Evolutionary conservation across 2,797 vertebrate species (phyloP).

Genomic region (Chloroceryle inda): DNA sequence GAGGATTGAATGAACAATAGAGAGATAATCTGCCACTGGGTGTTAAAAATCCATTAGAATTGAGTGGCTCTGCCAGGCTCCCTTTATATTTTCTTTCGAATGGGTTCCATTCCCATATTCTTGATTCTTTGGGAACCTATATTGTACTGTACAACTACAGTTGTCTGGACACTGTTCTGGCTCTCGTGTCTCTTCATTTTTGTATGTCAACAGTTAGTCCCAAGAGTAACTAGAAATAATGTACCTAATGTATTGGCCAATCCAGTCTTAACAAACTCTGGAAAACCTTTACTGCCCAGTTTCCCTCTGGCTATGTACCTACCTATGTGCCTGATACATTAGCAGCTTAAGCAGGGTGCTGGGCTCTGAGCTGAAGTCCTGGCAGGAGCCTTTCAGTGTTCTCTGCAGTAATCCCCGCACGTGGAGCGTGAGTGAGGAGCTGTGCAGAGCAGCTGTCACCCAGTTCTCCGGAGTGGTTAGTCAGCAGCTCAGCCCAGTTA

Average conservation of each 20-base stretch:
- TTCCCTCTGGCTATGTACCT: background rate
- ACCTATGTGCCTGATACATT: background rate
- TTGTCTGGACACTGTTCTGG: background rate
- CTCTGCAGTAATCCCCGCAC: background rate
- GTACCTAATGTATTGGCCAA: background rate
- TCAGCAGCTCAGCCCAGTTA: background rate
- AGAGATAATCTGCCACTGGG: background rate
- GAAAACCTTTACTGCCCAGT: background rate
- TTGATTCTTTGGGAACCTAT: background rate
- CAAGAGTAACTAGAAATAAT: background rate
- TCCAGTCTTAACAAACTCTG: background rate
- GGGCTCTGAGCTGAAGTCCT: background rate
- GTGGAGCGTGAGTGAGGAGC: rapidly evolving
- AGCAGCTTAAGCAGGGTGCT: background rate
- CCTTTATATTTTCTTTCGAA: background rate
- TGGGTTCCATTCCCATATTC: background rate
- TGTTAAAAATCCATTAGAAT: background rate
- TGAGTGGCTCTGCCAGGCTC: background rate
- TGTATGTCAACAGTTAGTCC: background rate
- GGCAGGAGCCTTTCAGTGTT: background rate
- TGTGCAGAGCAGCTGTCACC: rapidly evolving
- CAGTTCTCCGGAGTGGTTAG: background rate
- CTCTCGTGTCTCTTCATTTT: background rate
- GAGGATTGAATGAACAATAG: background rate
- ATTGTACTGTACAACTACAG: background rate